phyloP scores from a whole-genome alignment of 1,140 invertebrate genomes.

The Drosophila malerkotliana region DNA sequence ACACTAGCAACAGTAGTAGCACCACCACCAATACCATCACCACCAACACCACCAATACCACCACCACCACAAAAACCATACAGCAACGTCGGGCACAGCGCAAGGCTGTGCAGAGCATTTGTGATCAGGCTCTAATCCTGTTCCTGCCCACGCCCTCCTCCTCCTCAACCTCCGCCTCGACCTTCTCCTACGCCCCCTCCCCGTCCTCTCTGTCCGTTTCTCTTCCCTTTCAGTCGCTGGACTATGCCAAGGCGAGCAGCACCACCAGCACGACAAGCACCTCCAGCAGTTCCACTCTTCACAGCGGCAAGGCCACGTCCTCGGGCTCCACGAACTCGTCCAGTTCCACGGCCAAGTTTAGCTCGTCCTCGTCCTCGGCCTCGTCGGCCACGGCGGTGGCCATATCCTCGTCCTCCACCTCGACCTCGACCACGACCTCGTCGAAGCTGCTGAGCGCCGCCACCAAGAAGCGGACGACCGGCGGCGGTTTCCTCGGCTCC shows the following conservation, averaged over 20 bases:
- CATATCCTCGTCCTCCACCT: conserved; percentile 11
- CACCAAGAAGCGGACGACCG: conserved; percentile 55
- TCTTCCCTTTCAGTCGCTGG: conserved; percentile 81
- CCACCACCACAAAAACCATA: conserved; percentile 44
- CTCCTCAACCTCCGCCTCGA: neutral
- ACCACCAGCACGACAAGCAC: conserved; percentile 64
- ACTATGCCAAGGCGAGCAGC: conserved; percentile 72
- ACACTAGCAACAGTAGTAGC: conserved; percentile 21
- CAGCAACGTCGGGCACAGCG: conserved; percentile 63
- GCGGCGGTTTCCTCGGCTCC: conserved; percentile 21
- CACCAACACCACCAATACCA: conserved; percentile 20
- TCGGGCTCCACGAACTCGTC: conserved; percentile 21
- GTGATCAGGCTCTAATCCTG: conserved; percentile 75
- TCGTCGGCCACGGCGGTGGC: conserved; percentile 27
- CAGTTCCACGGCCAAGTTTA: conserved; percentile 52
- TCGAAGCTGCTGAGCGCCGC: conserved; percentile 22
- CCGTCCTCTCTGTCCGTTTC: conserved; percentile 10
- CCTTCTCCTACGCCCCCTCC: conserved; percentile 40
- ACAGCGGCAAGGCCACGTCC: conserved; percentile 45
- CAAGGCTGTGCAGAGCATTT: conserved; percentile 78
- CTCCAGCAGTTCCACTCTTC: conserved; percentile 69
- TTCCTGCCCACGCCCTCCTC: conserved; percentile 39
- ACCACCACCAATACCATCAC: conserved; percentile 27
- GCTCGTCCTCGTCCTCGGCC: conserved; percentile 44
- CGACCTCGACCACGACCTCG: conserved; percentile 13